Conservation (phyloP, 1,140 invertebrate species). For the Zaprionus tsacasi region DNA sequence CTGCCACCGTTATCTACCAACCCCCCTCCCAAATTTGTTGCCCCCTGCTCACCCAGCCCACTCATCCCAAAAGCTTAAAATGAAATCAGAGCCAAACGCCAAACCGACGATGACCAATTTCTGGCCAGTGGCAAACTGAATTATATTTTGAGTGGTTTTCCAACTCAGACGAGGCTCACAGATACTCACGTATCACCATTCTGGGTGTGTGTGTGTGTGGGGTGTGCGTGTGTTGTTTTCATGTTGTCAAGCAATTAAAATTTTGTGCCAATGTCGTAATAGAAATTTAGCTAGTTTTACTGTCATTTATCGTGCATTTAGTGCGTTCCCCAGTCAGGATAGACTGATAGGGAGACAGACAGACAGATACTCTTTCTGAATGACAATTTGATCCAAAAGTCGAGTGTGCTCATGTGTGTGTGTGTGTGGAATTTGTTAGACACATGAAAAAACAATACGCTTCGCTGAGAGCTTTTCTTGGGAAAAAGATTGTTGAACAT, state of each 20-base stretch:
- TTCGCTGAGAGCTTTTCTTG: neutral
- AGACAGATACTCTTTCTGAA: conserved; percentile 12
- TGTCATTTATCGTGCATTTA: conserved; percentile 58
- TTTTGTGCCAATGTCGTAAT: conserved; percentile 71
- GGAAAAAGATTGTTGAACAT: neutral
- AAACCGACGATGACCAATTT: conserved; percentile 61
- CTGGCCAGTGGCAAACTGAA: conserved; percentile 67
- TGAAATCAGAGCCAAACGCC: conserved; percentile 66
- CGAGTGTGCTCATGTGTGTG: conserved; percentile 22
- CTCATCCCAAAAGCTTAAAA: conserved; percentile 48
- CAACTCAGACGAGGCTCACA: conserved; percentile 8
- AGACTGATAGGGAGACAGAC: neutral
- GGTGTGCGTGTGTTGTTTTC: conserved; percentile 29
- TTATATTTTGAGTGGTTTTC: conserved; percentile 68
- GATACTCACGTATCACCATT: neutral
- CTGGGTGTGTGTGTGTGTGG: conserved; percentile 39
- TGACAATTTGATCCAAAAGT: conserved; percentile 42
- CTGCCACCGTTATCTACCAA: conserved; percentile 33
- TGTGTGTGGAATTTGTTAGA: conserved; percentile 56
- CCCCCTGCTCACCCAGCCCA: neutral
- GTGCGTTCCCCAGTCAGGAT: conserved; percentile 24
- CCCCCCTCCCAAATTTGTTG: neutral
- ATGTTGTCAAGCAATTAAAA: conserved; percentile 79
- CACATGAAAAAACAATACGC: conserved; percentile 16
- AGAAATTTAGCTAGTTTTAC: conserved; percentile 63